Base-by-base conservation (phyloP, 2,888 invertebrate species). In the Noctua pronuba region DNA sequence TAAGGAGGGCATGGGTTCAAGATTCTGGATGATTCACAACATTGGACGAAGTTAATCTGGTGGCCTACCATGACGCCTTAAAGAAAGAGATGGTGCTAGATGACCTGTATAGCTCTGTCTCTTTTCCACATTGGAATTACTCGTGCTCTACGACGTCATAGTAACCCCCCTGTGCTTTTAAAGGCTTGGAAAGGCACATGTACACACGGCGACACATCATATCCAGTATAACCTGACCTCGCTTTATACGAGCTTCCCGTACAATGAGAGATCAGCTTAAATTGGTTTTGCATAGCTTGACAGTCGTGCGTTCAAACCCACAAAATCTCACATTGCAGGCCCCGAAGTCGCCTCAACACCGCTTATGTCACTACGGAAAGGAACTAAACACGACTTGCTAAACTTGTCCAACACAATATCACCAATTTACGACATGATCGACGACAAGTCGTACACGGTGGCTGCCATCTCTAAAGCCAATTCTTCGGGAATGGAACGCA, bases 281-380 rank as follows among this genome's bases (percentile, higher is more conserved):
- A 7, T 52, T 52, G 24, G 52, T 52, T n/a, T n/a, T 11, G n/a
- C 4, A 52, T 52, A n/a, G n/a, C 52, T n/a, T 52, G n/a, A 52
- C n/a, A n/a, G 24, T 18, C 8, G 46, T 46, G 11, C 64, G 67
- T 77, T 73, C 65, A 76, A 70, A 67, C 64, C n/a, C 58, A 73
- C 60, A 70, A 35, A 69, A 65, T 75, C 44, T 74, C 86, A 64
- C 80, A 73, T 92, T 91, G 46, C 94, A 96, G 96, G 92, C 83
- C 31, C 86, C 65, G 94, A 94, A 87, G 89, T 96, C 75, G 94
- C 95, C 28, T 97, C 97, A 49, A 97, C 97, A 24, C 97, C 97
- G 3, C 89, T 96, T 38, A 89, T 92, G 83, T 46, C 92, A 28
- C 73, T 93, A 49, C 91, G 90, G 65, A 94, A 91, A 74, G 91